A percentile compares a stretch with the other conserved stretches of the same genome.
These are phyloP conservation scores for Eidolon dupreanum DNA, from an alignment of 2,797 vertebrate genomes.

Conservation along the genomic window DNA sequence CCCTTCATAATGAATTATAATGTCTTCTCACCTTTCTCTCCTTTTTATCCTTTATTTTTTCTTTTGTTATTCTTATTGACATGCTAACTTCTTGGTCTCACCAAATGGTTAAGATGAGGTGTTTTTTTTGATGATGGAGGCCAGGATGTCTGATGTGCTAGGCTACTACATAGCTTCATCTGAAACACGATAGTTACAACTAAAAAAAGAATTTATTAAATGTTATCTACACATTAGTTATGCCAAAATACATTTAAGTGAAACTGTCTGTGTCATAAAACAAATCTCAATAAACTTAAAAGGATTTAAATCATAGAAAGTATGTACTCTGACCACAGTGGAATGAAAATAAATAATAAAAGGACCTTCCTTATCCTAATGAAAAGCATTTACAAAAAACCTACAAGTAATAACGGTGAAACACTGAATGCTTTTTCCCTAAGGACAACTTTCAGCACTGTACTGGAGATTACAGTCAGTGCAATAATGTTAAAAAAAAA, in stretches of 20 bases:
- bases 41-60: background rate
- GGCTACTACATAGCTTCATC: background rate
- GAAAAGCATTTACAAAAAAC: constrained; percentile 14
- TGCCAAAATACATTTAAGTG: background rate
- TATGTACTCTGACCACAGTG: constrained; percentile 23
- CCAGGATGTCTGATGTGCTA: background rate
- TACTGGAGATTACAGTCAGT: background rate
- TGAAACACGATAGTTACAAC: background rate
- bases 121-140: background rate
- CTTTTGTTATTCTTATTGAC: background rate
- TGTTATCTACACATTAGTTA: background rate
- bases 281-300: constrained; percentile 26
- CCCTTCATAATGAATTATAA: background rate
- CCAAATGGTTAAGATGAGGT: background rate
- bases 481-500: background rate
- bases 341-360: constrained; percentile 32
- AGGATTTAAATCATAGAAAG: constrained; percentile 18
- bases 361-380: constrained; percentile 18
- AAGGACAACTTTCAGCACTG: background rate
- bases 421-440: background rate
- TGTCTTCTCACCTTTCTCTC: background rate
- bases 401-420: background rate
- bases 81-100: background rate
- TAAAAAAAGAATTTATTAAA: constrained; percentile 2
- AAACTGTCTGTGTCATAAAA: constrained; percentile 26